Conservation (phyloP, 2,797 vertebrate species). For the Telmatherina bonti region DNA sequence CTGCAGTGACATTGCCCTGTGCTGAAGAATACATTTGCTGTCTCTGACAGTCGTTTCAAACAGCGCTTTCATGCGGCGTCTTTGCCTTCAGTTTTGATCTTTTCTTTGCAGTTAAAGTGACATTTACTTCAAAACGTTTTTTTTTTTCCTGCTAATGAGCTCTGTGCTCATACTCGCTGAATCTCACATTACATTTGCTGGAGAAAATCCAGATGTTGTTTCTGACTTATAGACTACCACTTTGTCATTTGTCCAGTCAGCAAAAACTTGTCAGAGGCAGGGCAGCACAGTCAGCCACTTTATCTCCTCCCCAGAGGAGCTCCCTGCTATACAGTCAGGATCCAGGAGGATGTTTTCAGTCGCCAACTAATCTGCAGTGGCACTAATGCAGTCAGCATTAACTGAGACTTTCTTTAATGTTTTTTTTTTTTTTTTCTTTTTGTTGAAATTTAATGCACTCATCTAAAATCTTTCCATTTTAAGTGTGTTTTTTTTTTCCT, state of each 20-base stretch:
- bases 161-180: constrained; percentile 7
- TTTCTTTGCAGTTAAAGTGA: not conserved
- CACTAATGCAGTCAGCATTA: not conserved
- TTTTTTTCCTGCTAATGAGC: not conserved
- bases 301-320: constrained; percentile 26
- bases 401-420: not conserved
- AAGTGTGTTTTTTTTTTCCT: not conserved
- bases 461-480: constrained; percentile 5
- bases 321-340: constrained; percentile 9
- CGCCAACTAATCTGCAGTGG: not conserved
- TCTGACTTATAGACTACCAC: constrained; percentile 13
- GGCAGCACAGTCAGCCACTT: constrained; percentile 30
- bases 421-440: not conserved
- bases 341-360: constrained; percentile 19
- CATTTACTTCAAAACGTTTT: not conserved
- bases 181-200: not conserved
- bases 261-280: constrained; percentile 16
- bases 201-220: constrained; percentile 22
- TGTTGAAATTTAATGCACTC: not conserved
- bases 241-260: constrained; percentile 34
- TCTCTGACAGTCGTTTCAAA: constrained; percentile 30
- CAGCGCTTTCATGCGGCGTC: constrained; percentile 14
- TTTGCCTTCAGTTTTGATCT: not conserved
- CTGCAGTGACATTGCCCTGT: not conserved
- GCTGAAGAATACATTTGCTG: constrained; percentile 27